Evolutionary conservation across 53 echinoderm and acorn worm genomes (phyloP), one percentile per base, ranked within the genome.

Genomic region (Apostichopus leukothele): DNA sequence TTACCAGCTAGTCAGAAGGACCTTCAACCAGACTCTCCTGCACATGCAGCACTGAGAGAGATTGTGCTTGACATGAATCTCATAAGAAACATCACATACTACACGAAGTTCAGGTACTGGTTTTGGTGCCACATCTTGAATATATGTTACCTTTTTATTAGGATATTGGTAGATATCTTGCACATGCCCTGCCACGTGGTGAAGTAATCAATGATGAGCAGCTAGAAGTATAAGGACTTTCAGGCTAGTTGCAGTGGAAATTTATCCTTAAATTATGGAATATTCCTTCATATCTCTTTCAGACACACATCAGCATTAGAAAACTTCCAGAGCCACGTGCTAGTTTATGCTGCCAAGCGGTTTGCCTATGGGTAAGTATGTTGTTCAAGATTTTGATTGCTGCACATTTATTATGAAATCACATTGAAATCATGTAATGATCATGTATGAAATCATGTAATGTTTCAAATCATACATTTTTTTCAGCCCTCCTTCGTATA

Each of bases 321-420:
- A 20, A 83, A 53, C 13, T 83, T 59, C 60, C 83, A 83, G 54
- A 52, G 52, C 18, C 83, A 83, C 53, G 54, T 83, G 1, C 83
- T 83, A 19, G 83, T 54, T 4, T 83, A 83, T 83, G 83, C 83
- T 53, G 59, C 83, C 0, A 83, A 83, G 13, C 52, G 83, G 54
- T 83, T 83, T 59, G 54, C 83, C 5, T 83, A 83, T 54, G 53
- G 83, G 83, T 83, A 59, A 10, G 4, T 3, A 18, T 54, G 5
- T 54, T 54, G 54, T 54, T 5, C 54, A 54, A 54, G 7, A n/a
- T n/a, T n/a, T n/a, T n/a, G n/a, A n/a, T n/a, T n/a, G n/a, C n/a
- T n/a, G n/a, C n/a, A n/a, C n/a, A n/a, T n/a, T n/a, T n/a, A n/a
- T n/a, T n/a, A n/a, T n/a, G n/a, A n/a, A n/a, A n/a, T n/a, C n/a